Base-by-base conservation (phyloP, 2,888 invertebrate genomes). In the Drosophila histrio region DNA sequence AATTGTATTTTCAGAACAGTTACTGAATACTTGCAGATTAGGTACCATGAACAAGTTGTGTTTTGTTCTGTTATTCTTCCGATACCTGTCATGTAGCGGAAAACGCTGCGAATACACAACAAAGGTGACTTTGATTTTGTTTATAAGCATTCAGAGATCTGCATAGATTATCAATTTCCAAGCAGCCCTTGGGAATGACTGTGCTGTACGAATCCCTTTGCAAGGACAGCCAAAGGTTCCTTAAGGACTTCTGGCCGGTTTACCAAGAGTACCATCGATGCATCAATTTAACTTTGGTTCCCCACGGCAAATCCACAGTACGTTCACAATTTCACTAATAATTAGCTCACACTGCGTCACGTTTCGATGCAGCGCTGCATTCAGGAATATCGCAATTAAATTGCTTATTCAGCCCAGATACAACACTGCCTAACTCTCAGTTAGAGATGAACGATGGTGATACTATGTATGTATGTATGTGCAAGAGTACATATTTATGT, bases 221-320 rank as follows among this genome's bases (percentile, higher is more conserved):
- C 65, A 92, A 93, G 0, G 94, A 94, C 83, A 94, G 94, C 88
- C 89, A 90, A 39, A 0, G 1, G 0, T 72, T 44, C 6, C 2
- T 72, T 0, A 3, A 1, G 36, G 70, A 89, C 1, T 89, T 95
- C 8, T 88, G 91, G 54, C 94, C 94, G 0, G 89, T 92, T 1
- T 92, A 93, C 82, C 81, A 90, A 8, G 77, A 92, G 32, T 87
- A 94, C 22, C 91, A 93, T 7, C 84, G 92, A 9, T 92, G 93
- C 77, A 83, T 94, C 2, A 89, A 72, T 13, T n/a, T 72, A 24
- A 57, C 21, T 8, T 90, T 94, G 34, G 91, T 94, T 41, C 94
- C 95, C 0, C 94, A 94, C 83, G 95, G 95, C 46, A 95, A 94
- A 90, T 93, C 94, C 13, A 86, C 78, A 74, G 95, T 94, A 90